These are phyloP conservation scores for Drosophila setifemur DNA, from an alignment of 1,140 invertebrate genomes.

Conservation along the genomic window DNA sequence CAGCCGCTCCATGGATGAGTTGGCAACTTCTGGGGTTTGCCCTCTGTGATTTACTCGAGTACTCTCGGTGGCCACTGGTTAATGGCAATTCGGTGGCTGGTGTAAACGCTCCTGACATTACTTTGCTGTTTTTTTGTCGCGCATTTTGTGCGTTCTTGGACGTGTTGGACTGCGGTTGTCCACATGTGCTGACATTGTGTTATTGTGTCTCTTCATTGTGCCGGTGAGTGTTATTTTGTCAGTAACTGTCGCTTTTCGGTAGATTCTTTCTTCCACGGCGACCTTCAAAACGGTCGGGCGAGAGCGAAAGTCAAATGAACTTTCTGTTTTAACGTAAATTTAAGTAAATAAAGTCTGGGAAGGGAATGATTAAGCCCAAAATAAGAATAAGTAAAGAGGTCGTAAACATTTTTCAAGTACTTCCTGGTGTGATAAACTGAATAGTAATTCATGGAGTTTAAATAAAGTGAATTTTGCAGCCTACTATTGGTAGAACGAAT, in stretches of 20 bases:
- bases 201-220: slow-evolving; percentile 12
- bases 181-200: slow-evolving; percentile 52
- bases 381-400: no score
- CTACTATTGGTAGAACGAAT: no score
- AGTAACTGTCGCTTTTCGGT: slow-evolving; percentile 14
- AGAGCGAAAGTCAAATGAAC: slow-evolving; percentile 51
- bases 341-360: not conserved
- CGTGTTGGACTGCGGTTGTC: slow-evolving; percentile 36
- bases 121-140: slow-evolving; percentile 28
- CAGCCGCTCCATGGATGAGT: slow-evolving; percentile 22
- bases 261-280: slow-evolving; percentile 50
- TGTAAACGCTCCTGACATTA: slow-evolving; percentile 22
- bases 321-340: not conserved
- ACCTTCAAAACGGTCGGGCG: slow-evolving; percentile 48
- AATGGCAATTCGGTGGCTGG: not conserved
- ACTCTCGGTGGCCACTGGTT: slow-evolving; percentile 10
- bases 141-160: slow-evolving; percentile 31
- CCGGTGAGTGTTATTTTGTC: slow-evolving; percentile 29
- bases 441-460: no score
- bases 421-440: no score
- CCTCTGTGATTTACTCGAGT: slow-evolving; percentile 5
- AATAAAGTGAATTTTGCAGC: no score
- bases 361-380: not conserved
- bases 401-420: no score
- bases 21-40: slow-evolving; percentile 18